Conservation (phyloP, 92 coral and sea anemone species). For the Plumapathes pennacea region DNA sequence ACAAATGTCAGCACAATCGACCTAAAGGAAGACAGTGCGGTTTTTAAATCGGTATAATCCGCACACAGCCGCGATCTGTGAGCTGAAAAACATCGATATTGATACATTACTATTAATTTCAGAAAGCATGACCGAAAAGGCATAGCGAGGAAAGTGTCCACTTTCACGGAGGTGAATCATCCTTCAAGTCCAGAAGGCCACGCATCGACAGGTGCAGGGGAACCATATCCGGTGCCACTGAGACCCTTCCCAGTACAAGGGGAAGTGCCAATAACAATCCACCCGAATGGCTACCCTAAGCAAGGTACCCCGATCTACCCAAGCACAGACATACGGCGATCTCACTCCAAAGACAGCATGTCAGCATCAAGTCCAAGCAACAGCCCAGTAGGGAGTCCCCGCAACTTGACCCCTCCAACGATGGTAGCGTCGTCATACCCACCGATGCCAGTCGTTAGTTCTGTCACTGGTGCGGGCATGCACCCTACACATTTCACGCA, state of each 20-base stretch:
- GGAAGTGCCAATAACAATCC: conserved; percentile 35
- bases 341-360: background rate
- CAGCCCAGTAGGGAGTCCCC: too few relatives aligned
- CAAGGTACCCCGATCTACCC: background rate
- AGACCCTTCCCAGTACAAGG: conserved; percentile 37
- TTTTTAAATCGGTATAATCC: too few relatives aligned
- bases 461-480: background rate
- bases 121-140: conserved; percentile 99
- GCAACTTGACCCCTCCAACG: conserved; percentile 11
- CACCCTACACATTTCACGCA: conserved; percentile 24
- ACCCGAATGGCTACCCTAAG: conserved; percentile 22
- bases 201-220: conserved; percentile 10
- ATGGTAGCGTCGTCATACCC: conserved; percentile 14
- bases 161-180: conserved; percentile 58
- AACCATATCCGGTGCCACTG: conserved; percentile 8
- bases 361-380: conserved; percentile 7
- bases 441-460: conserved; percentile 14
- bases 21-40: too few relatives aligned
- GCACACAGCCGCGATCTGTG: too few relatives aligned
- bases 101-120: too few relatives aligned
- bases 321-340: conserved; percentile 1
- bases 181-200: conserved; percentile 73
- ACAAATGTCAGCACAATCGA: too few relatives aligned
- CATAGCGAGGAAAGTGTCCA: conserved; percentile 85
- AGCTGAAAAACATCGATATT: too few relatives aligned